Conservation (phyloP, 2,797 vertebrate genomes). For the Calcarius lapponicus region DNA sequence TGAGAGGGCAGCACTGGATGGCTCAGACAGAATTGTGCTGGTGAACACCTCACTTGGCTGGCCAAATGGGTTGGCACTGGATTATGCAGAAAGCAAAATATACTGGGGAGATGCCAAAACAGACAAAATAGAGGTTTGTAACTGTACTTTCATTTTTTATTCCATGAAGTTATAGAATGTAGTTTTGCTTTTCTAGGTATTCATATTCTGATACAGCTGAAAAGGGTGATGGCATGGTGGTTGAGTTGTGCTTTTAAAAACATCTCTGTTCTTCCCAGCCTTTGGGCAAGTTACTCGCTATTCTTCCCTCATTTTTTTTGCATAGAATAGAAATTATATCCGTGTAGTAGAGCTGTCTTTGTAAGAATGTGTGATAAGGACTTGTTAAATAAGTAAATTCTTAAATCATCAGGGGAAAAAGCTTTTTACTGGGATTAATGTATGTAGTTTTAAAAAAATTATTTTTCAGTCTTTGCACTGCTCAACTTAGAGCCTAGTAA, state of each 20-base stretch:
- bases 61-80: slow-evolving; percentile 95
- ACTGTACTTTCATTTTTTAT: slow-evolving; percentile 15
- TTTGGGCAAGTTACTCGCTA: neutral
- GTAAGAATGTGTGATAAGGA: neutral
- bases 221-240: neutral
- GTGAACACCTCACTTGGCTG: slow-evolving; percentile 96
- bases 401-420: neutral
- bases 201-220: neutral
- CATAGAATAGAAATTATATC: neutral
- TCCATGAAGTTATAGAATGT: neutral
- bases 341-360: neutral
- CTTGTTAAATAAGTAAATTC: neutral
- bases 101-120: slow-evolving; percentile 99
- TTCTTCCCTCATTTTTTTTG: neutral
- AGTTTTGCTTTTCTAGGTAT: neutral
- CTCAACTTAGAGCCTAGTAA: neutral
- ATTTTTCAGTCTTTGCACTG: neutral
- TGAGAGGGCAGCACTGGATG: slow-evolving; percentile 92
- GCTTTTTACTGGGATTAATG: neutral
- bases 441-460: neutral
- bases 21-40: slow-evolving; percentile 88
- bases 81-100: slow-evolving; percentile 89
- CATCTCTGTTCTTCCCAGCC: neutral
- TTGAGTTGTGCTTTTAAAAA: neutral
- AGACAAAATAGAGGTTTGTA: slow-evolving; percentile 93